Evolutionary conservation across 2,113 vertebrate species (phyloP).

Genomic region (Cololabis saira): DNA sequence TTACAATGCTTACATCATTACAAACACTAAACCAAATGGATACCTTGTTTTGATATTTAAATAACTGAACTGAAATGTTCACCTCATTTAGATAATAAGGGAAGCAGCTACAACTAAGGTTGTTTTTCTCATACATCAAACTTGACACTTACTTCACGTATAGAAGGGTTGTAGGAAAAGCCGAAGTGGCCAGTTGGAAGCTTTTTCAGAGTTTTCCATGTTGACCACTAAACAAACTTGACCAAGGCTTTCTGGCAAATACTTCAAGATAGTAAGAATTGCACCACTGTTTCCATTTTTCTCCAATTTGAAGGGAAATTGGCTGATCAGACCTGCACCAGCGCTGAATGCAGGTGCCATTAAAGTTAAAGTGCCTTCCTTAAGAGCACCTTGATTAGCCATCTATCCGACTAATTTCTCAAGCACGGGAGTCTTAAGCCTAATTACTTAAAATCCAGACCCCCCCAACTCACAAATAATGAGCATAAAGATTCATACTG

Average conservation of each 20-base stretch:
- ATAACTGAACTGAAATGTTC: background rate
- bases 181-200: too few species aligned
- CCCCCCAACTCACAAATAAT: conserved; percentile 17
- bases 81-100: background rate
- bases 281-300: too few species aligned
- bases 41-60: background rate
- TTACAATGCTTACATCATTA: background rate
- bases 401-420: conserved; percentile 14
- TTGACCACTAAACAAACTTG: too few species aligned
- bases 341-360: background rate
- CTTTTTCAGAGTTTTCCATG: too few species aligned
- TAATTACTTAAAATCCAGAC: conserved; percentile 17
- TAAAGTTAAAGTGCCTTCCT: conserved; percentile 58
- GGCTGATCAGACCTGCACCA: background rate
- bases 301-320: too few species aligned
- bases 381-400: conserved; percentile 32
- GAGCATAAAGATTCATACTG: conserved; percentile 32
- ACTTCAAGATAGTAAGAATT: too few species aligned
- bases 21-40: background rate
- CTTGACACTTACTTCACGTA: background rate
- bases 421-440: conserved; percentile 1
- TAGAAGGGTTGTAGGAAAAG: background rate
- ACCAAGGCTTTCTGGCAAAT: too few species aligned
- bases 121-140: conserved; percentile 1
- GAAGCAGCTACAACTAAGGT: background rate